Percentiles rank a stretch among this genome's conserved stretches.
These are phyloP conservation scores for Drosophila leonis DNA, from an alignment of 2,888 invertebrate species.

Conservation along the genomic window DNA sequence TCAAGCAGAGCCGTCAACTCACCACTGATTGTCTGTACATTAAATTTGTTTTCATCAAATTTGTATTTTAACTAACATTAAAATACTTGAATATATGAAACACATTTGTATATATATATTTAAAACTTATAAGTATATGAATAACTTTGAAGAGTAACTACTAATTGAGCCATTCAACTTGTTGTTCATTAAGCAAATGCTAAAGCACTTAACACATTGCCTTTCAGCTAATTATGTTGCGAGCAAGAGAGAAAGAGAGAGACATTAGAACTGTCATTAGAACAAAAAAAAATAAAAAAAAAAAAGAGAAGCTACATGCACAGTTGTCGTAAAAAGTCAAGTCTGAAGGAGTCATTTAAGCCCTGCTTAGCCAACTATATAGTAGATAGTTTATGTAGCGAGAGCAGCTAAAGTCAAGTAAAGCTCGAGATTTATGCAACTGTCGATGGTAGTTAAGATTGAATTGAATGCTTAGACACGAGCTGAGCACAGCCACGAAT, in stretches of 20 bases:
- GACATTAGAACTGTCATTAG: constrained; percentile 52
- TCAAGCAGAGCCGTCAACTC: too few relatives aligned
- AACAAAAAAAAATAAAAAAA: constrained; percentile 11
- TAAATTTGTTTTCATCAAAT: too few relatives aligned
- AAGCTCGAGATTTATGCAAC: constrained; percentile 73
- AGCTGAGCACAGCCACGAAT: constrained; percentile 58
- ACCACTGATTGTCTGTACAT: too few relatives aligned
- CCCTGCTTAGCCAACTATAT: constrained; percentile 7
- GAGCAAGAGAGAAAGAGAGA: constrained; percentile 28
- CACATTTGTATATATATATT: too few relatives aligned
- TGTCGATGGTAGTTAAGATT: constrained; percentile 76
- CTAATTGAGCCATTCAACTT: constrained; percentile 1
- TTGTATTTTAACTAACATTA: too few relatives aligned
- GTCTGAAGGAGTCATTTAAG: constrained; percentile 12
- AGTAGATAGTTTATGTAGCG: constrained; percentile 8
- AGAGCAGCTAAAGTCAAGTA: constrained; percentile 20
- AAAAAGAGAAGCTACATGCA: constrained; percentile 23
- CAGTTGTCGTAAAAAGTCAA: constrained; percentile 56
- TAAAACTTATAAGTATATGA: too few relatives aligned
- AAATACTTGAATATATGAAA: too few relatives aligned
- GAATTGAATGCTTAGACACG: constrained; percentile 81
- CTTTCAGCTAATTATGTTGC: constrained; percentile 42
- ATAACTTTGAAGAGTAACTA: too few relatives aligned
- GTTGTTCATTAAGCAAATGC: constrained; percentile 20
- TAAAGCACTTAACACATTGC: constrained; percentile 15